phyloP scores from a whole-genome alignment of 2,113 vertebrate species.

The Dipodomys merriami region DNA sequence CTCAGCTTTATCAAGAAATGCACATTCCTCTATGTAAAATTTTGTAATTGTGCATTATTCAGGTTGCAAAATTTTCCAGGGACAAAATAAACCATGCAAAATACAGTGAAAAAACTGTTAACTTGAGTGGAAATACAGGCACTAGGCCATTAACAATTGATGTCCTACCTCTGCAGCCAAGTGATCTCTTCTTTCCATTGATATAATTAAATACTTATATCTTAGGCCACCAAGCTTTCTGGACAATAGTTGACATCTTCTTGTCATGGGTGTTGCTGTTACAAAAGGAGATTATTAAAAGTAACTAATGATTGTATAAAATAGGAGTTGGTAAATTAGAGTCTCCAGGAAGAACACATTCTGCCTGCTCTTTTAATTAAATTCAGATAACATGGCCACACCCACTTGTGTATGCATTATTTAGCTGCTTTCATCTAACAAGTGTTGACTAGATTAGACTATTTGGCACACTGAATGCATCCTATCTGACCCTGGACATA shows the following conservation, averaged over 20 bases:
- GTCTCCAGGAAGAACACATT: not conserved
- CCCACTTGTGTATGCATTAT: accelerated
- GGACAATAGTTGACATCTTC: not conserved
- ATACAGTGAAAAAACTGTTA: not conserved
- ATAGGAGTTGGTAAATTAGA: not conserved
- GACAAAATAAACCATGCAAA: not conserved
- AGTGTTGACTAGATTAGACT: not conserved
- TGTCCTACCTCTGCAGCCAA: not conserved
- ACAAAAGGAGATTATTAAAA: not conserved
- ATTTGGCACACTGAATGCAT: not conserved
- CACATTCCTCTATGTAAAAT: not conserved
- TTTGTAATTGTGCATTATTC: not conserved
- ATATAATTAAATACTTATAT: not conserved
- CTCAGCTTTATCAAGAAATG: not conserved
- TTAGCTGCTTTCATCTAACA: not conserved
- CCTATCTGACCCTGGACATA: not conserved
- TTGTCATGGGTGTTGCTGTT: not conserved
- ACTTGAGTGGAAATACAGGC: not conserved
- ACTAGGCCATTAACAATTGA: not conserved
- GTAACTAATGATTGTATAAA: not conserved
- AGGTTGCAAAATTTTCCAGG: not conserved
- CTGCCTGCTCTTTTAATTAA: not conserved
- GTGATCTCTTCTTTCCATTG: not conserved
- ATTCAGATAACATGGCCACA: not conserved
- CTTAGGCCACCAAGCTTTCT: not conserved